A percentile compares a stretch with the other conserved stretches of the same genome.
These are phyloP conservation scores for Tetraodon nigroviridis DNA, from an alignment of 2,113 vertebrate genomes.

Conservation along the genomic window DNA sequence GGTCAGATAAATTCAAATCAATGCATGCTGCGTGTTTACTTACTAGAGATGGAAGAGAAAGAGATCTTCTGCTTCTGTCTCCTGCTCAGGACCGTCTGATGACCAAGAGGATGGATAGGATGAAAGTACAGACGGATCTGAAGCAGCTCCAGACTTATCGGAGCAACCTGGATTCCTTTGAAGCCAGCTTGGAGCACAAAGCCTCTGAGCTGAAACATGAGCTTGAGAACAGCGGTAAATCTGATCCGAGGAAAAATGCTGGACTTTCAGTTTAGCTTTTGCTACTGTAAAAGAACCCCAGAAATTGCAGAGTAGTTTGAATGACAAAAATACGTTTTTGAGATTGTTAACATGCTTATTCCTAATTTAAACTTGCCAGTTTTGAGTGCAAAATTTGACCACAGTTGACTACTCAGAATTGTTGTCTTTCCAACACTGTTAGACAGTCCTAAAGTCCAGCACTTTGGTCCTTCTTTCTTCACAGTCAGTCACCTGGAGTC, in stretches of 20 bases:
- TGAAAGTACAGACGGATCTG: slow-evolving; percentile 84
- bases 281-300: no score
- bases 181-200: slow-evolving; percentile 77
- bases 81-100: slow-evolving; percentile 82
- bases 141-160: slow-evolving; percentile 86
- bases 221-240: slow-evolving; percentile 78
- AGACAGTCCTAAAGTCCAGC: no score
- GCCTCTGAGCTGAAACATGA: slow-evolving; percentile 75
- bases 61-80: background rate
- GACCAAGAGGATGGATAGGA: slow-evolving; percentile 76
- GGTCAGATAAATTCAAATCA: slow-evolving; percentile 62
- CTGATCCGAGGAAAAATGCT: background rate
- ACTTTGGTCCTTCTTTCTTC: background rate
- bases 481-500: slow-evolving; percentile 81
- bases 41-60: background rate
- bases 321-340: no score
- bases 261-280: no score
- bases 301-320: no score
- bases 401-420: no score
- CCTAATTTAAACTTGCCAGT: no score
- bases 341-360: no score
- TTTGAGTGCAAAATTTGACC: no score
- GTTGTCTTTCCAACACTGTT: no score
- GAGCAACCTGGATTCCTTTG: slow-evolving; percentile 78
- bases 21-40: background rate